Percentiles rank a stretch among this genome's conserved stretches.
Evolutionary conservation across 2,797 vertebrate genomes (phyloP).

Genomic region (Knipowitschia caucasica): DNA sequence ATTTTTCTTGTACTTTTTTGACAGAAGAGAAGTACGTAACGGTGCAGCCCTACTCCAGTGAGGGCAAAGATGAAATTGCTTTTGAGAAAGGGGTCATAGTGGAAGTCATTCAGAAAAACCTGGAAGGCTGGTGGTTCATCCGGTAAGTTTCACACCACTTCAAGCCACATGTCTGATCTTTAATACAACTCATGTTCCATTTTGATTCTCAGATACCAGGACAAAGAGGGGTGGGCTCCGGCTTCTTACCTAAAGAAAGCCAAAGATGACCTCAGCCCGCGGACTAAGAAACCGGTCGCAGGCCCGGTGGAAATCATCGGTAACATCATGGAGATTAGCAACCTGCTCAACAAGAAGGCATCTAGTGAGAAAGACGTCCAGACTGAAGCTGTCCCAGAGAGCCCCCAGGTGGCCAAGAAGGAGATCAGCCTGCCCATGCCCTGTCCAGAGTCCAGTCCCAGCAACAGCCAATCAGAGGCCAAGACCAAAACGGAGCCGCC

Average conservation of each 20-base stretch:
- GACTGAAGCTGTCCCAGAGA: constrained; percentile 79
- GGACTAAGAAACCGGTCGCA: constrained; percentile 88
- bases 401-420: constrained; percentile 84
- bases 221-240: constrained; percentile 97
- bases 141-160: constrained; percentile 76
- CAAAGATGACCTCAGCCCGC: constrained; percentile 92
- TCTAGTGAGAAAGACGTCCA: constrained; percentile 90
- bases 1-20: constrained; percentile 36
- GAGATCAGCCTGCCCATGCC: constrained; percentile 96
- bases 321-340: constrained; percentile 99
- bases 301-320: constrained; percentile 98
- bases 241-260: constrained; percentile 95
- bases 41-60: constrained; percentile 89
- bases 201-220: constrained; percentile 79
- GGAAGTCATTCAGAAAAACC: constrained; percentile 98
- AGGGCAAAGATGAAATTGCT: constrained; percentile 97
- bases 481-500: constrained; percentile 84
- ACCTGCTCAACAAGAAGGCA: constrained; percentile 92
- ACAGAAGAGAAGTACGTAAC: constrained; percentile 96
- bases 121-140: constrained; percentile 99
- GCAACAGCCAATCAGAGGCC: constrained; percentile 75
- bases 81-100: constrained; percentile 97
- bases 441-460: constrained; percentile 73
- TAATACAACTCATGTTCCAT: background rate
- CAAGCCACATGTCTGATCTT: background rate